These are phyloP conservation scores for Pachycephus smyrnensis DNA, from an alignment of 2,888 invertebrate species.

Conservation along the genomic window DNA sequence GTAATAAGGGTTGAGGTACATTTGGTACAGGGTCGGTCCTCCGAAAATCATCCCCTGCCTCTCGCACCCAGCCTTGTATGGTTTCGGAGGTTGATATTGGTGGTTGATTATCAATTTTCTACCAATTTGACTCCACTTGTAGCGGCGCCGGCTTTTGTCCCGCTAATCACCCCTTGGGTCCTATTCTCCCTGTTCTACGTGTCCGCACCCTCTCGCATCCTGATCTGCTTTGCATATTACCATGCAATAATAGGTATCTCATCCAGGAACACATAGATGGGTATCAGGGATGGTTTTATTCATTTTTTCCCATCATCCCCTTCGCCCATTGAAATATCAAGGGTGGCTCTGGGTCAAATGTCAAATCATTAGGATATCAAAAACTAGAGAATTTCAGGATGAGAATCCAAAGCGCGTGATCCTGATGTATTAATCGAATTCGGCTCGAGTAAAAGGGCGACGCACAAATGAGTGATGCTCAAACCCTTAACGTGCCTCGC, in stretches of 20 bases:
- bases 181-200: conserved; percentile 45
- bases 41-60: background rate
- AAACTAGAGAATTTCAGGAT: too few species aligned
- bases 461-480: conserved; percentile 14
- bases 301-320: too few species aligned
- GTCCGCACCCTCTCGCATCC: conserved; percentile 36
- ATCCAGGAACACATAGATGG: too few species aligned
- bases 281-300: too few species aligned
- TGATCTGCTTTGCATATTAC: conserved; percentile 61
- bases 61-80: conserved; percentile 3
- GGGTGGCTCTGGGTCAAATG: too few species aligned
- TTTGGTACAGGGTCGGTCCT: too few species aligned
- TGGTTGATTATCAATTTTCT: conserved; percentile 66
- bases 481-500: conserved; percentile 19
- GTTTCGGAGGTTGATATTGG: conserved; percentile 55
- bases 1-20: too few species aligned
- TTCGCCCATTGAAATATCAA: too few species aligned
- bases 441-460: background rate
- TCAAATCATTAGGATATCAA: too few species aligned
- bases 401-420: too few species aligned
- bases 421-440: conserved; percentile 23
- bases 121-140: conserved; percentile 67
- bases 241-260: conserved; percentile 37
- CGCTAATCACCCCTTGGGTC: conserved; percentile 63
- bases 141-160: conserved; percentile 62